Base-by-base conservation (phyloP, 1,140 invertebrate species). In the Rhagoletis pomonella region DNA sequence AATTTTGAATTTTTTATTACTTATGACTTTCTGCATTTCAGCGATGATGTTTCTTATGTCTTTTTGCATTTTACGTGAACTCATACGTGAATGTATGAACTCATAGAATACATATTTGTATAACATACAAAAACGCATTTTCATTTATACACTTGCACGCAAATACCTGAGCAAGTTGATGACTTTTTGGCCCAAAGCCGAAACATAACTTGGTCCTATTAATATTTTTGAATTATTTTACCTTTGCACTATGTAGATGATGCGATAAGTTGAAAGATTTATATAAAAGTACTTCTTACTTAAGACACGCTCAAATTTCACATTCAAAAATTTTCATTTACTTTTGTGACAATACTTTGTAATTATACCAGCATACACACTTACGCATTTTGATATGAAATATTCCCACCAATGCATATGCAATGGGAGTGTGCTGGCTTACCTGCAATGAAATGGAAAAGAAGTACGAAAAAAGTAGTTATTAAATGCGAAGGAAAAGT, bases 371-470 rank as follows among this genome's bases (percentile, higher is more conserved):
- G n/a, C 42, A 73, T 6, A 73, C 4, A 17, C 44, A 47, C 42
- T 42, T 44, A 47, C 42, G 47, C 47, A 9, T 6, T 55, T 55
- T 81, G 42, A 50, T 81, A n/a, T 81, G 50, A 58, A 2, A 19
- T 58, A 10, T 58, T 55, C 47, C 47, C 7, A 12, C 5, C 47
- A 50, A 7, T 55, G 6, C 4, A 47, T 5, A 3, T 12, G 73
- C 47, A 81, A 81, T 81, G 67, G 39, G 44, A 47, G 39, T 17
- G 44, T 9, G 47, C 29, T 29, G 29, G 29, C 73, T 81, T 81
- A 81, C 73, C 73, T 81, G 73, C 44, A 81, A 81, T 81, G 73
- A 81, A 19, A 55, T 55, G 73, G 47, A 81, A 81, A n/a, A 55
- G 50, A 58, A 55, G 44, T n/a, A 55, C 14, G n/a, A 55, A 10